Evolutionary conservation across 2,113 vertebrate species (phyloP).

Genomic region (Edolisoma coerulescens): DNA sequence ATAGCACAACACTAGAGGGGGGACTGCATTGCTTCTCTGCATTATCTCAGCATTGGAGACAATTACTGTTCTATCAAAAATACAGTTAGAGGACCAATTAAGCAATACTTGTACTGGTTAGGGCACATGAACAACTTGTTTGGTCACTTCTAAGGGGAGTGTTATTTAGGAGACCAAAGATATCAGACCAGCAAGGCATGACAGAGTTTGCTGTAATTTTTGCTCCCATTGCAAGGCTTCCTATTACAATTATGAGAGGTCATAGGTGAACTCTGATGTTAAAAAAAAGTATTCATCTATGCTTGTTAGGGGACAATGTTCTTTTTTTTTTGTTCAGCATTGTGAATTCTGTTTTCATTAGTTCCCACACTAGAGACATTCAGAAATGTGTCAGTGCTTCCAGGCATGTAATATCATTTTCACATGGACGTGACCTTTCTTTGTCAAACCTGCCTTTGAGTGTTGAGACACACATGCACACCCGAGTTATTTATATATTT

Average conservation of each 20-base stretch:
- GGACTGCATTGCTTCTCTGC: neutral
- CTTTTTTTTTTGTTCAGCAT: neutral
- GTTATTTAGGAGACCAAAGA: neutral
- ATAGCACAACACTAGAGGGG: neutral
- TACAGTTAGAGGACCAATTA: neutral
- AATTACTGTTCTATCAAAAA: neutral
- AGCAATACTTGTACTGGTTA: neutral
- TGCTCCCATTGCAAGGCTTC: neutral
- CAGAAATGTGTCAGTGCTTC: neutral
- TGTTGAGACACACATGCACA: neutral
- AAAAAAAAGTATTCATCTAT: neutral
- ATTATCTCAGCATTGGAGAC: neutral
- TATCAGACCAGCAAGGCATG: neutral
- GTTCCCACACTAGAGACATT: neutral
- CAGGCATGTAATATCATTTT: neutral
- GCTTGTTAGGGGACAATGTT: neutral
- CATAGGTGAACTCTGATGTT: neutral
- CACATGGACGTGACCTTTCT: neutral
- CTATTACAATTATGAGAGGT: neutral
- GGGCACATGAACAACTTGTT: neutral
- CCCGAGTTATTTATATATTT: neutral
- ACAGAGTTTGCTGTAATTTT: neutral
- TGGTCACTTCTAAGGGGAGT: neutral
- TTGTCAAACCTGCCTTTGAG: neutral
- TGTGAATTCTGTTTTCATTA: neutral